Evolutionary conservation across 2,113 vertebrate genomes (phyloP).

Genomic region (Pseudonaja textilis): DNA sequence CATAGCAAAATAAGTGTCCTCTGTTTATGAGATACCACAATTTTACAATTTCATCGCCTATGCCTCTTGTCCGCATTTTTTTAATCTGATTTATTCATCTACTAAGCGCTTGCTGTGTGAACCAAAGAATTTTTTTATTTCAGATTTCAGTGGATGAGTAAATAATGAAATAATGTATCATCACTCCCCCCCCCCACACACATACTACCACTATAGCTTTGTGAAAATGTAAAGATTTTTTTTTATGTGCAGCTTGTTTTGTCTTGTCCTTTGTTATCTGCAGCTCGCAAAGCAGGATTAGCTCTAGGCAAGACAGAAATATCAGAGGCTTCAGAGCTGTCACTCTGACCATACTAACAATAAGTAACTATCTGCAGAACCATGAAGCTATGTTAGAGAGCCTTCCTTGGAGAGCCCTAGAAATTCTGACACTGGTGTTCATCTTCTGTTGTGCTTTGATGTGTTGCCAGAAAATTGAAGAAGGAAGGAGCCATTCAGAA

Average conservation of each 20-base stretch:
- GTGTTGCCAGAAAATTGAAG: not conserved
- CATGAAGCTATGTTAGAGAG: not conserved
- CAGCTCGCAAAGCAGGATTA: not conserved
- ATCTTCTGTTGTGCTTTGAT: not conserved
- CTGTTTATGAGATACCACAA: not conserved
- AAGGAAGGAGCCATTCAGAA: not conserved
- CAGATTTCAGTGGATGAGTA: not conserved
- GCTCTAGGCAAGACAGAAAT: not conserved
- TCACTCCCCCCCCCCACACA: too few relatives aligned
- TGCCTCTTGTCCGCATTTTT: not conserved
- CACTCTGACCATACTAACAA: slow-evolving; percentile 3
- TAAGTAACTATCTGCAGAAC: not conserved
- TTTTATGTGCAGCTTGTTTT: not conserved
- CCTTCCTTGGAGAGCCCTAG: not conserved
- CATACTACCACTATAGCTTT: not conserved
- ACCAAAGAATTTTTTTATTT: not conserved
- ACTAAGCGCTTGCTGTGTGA: not conserved
- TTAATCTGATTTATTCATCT: not conserved
- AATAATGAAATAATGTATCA: not conserved
- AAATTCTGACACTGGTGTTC: not conserved
- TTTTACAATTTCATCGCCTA: not conserved
- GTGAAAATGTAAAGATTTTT: not conserved
- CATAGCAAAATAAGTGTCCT: not conserved
- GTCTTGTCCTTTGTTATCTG: not conserved
- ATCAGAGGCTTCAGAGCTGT: slow-evolving; percentile 1